Conservation (phyloP, 2,888 invertebrate genomes). For the Eucera pruinosa region DNA sequence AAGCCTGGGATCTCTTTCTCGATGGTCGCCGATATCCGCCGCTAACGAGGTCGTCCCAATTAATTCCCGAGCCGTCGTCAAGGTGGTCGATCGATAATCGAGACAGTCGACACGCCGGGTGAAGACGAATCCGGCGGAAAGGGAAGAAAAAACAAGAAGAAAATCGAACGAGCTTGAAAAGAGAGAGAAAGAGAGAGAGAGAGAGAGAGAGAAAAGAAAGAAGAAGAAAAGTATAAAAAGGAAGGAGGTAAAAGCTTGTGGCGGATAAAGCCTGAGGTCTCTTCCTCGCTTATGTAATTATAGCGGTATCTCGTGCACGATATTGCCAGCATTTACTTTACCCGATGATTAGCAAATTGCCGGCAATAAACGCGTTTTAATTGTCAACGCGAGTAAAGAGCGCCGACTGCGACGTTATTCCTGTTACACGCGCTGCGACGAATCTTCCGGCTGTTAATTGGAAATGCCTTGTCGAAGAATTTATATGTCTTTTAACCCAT, state of each 20-base stretch:
- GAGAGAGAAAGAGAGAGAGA: not conserved
- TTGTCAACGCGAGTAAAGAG: slow-evolving; percentile 20
- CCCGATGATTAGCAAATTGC: slow-evolving; percentile 49
- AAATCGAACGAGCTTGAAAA: slow-evolving; percentile 23
- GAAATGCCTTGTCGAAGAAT: not conserved
- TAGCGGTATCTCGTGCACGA: slow-evolving; percentile 34
- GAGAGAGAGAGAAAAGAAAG: not conserved
- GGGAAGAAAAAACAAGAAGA: slow-evolving; percentile 40
- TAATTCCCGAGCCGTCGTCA: slow-evolving; percentile 71
- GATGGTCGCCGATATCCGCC: slow-evolving; percentile 67
- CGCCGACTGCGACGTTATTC: slow-evolving; percentile 1
- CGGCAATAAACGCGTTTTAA: slow-evolving; percentile 49
- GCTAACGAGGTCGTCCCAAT: slow-evolving; percentile 72
- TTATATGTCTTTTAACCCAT: no score
- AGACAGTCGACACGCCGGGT: slow-evolving; percentile 66
- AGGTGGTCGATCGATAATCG: slow-evolving; percentile 72
- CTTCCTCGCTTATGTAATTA: slow-evolving; percentile 53
- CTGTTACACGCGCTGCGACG: not conserved
- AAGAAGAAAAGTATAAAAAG: not conserved
- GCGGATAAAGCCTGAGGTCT: not conserved
- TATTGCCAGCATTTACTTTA: slow-evolving; percentile 37
- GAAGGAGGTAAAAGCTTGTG: not conserved
- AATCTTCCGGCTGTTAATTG: slow-evolving; percentile 14
- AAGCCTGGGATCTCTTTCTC: slow-evolving; percentile 65
- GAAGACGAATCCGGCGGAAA: slow-evolving; percentile 68